Evolutionary conservation across 2,797 vertebrate genomes (phyloP).

Genomic region (Ctenopoma kingsleyae): DNA sequence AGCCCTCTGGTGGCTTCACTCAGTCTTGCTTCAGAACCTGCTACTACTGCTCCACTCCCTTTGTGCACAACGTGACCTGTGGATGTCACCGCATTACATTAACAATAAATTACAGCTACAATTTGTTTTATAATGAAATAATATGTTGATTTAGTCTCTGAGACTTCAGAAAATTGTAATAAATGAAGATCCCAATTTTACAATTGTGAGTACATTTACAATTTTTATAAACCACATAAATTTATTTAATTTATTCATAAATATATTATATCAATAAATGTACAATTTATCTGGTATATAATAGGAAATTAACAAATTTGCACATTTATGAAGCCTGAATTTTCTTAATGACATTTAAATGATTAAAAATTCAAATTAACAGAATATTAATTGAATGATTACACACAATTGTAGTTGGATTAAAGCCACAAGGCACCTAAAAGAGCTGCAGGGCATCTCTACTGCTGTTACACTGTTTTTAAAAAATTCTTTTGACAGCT

Average conservation of each 20-base stretch:
- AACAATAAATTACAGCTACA: not conserved
- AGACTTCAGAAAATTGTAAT: not conserved
- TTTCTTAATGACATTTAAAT: not conserved
- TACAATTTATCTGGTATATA: too few species aligned
- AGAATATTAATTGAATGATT: not conserved
- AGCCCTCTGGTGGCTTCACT: slow-evolving; percentile 83
- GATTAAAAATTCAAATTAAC: not conserved
- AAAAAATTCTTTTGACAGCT: slow-evolving; percentile 6
- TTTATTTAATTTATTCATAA: too few species aligned
- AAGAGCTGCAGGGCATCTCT: slow-evolving; percentile 59
- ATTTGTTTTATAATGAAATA: not conserved
- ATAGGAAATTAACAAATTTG: not conserved
- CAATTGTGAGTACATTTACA: too few species aligned
- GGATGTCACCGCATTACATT: not conserved
- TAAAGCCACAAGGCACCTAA: slow-evolving; percentile 25
- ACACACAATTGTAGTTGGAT: not conserved
- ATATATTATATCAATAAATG: too few species aligned
- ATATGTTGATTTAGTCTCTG: not conserved
- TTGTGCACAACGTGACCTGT: slow-evolving; percentile 83
- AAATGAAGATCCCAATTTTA: too few species aligned
- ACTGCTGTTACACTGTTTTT: slow-evolving; percentile 25
- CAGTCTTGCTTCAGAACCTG: slow-evolving; percentile 71
- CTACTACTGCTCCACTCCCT: slow-evolving; percentile 57
- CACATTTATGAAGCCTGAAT: not conserved
- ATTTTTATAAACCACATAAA: too few species aligned